These are phyloP conservation scores for Stratiomys singularior DNA, from an alignment of 2,888 invertebrate species.

Conservation along the genomic window DNA sequence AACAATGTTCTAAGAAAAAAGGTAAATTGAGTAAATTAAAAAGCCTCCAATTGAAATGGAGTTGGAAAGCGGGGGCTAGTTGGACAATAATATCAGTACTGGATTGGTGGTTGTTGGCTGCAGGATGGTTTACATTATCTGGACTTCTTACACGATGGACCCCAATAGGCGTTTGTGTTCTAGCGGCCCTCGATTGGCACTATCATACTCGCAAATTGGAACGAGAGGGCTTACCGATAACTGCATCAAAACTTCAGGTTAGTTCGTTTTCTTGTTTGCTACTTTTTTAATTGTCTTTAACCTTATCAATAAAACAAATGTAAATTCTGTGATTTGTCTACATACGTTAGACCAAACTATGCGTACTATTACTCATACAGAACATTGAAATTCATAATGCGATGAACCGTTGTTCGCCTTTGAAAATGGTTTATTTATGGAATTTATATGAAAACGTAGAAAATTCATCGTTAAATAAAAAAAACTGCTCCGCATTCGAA, in stretches of 20 bases:
- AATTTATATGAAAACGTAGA: too few relatives aligned
- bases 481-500: too few relatives aligned
- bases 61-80: constrained; percentile 54
- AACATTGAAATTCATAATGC: too few relatives aligned
- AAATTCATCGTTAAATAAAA: too few relatives aligned
- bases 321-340: too few relatives aligned
- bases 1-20: constrained; percentile 50
- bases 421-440: too few relatives aligned
- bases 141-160: constrained; percentile 74
- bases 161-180: constrained; percentile 74
- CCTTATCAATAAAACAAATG: too few relatives aligned
- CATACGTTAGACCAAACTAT: too few relatives aligned
- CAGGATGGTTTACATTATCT: constrained; percentile 71
- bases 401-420: too few relatives aligned
- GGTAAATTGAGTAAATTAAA: constrained; percentile 56
- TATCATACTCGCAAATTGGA: constrained; percentile 58
- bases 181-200: constrained; percentile 70
- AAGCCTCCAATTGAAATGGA: constrained; percentile 53
- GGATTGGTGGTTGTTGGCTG: constrained; percentile 57
- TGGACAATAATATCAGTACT: constrained; percentile 55
- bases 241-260: constrained; percentile 62
- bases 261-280: too few relatives aligned
- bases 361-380: too few relatives aligned
- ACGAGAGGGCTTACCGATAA: constrained; percentile 58
- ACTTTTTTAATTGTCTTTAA: too few relatives aligned